A percentile compares a stretch with the other conserved stretches of the same genome.
Evolutionary conservation across 2,888 invertebrate species (phyloP).

Genomic region (Diarsia mendica): DNA sequence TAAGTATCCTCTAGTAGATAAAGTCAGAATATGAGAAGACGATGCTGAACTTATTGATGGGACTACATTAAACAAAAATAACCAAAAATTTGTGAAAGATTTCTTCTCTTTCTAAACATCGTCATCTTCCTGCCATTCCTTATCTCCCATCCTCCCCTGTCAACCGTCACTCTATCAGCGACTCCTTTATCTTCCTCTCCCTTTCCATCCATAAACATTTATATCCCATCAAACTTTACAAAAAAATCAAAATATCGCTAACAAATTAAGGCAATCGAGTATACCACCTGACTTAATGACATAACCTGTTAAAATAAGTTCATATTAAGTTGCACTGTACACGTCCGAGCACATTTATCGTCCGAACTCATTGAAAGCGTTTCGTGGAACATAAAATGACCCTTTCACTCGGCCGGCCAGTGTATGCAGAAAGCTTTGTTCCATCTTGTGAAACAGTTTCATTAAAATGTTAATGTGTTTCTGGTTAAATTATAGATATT

Average conservation of each 20-base stretch:
- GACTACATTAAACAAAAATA: neutral
- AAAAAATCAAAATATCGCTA: constrained; percentile 8
- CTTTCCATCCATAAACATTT: too few species aligned
- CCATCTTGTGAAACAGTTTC: constrained; percentile 44
- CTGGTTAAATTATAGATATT: constrained; percentile 30
- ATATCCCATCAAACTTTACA: too few species aligned
- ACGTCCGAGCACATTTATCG: constrained; percentile 60
- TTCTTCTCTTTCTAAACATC: neutral
- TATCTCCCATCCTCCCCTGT: too few species aligned
- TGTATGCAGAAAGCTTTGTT: constrained; percentile 44
- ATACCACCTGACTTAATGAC: constrained; percentile 56
- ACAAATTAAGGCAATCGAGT: constrained; percentile 18
- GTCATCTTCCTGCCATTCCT: too few species aligned
- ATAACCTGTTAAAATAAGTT: constrained; percentile 59
- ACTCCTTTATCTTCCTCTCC: too few species aligned
- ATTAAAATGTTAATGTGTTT: constrained; percentile 41
- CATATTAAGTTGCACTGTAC: constrained; percentile 52
- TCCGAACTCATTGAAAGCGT: constrained; percentile 59
- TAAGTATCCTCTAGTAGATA: too few species aligned
- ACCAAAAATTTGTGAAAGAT: neutral
- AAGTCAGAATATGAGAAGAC: too few species aligned
- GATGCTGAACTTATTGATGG: neutral
- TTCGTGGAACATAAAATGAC: constrained; percentile 65
- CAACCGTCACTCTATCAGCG: too few species aligned
- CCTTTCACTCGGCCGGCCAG: constrained; percentile 69